Base-by-base conservation (phyloP, 2,888 invertebrate species). In the Caprella mutica region DNA sequence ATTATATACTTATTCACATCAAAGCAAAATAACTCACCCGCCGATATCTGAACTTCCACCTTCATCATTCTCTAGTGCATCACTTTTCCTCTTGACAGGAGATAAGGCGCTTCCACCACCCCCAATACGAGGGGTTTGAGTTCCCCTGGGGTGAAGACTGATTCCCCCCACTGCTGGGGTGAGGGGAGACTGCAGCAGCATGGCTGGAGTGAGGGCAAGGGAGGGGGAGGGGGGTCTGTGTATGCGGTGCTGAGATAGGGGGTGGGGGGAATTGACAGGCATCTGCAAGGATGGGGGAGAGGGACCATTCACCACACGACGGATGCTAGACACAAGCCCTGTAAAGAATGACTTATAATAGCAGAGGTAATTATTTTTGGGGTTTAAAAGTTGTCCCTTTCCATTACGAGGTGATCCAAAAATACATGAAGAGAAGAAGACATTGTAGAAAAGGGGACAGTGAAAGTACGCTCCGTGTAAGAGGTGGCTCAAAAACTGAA, bases 301-400 rank as follows among this genome's bases (percentile, higher is more conserved):
- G 23, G n/a, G 38, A 33, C 14, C 51, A 1, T 55, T 58, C 14
- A 62, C 62, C 6, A 62, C 59, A 4, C 59, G 56, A 5, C 62
- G 59, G 19, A 62, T 24, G 5, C 62, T 59, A 12, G 56, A 58
- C 58, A 62, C 55, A 17, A 62, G 38, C n/a, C 62, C 62, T 48
- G 48, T n/a, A 52, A 43, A 5, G 33, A 19, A n/a, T n/a, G n/a
- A n/a, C n/a, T n/a, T n/a, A n/a, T n/a, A n/a, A n/a, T n/a, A n/a
- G n/a, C n/a, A n/a, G n/a, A n/a, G n/a, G n/a, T n/a, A n/a, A n/a
- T n/a, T n/a, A n/a, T n/a, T n/a, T n/a, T n/a, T n/a, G n/a, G n/a
- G n/a, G n/a, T n/a, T n/a, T n/a, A n/a, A n/a, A n/a, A n/a, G n/a
- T n/a, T n/a, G n/a, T n/a, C n/a, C n/a, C n/a, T n/a, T n/a, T n/a